A percentile compares a stretch with the other conserved stretches of the same genome.
Conservation (phyloP, 2,797 vertebrate genomes). For the Sciaenops ocellatus region DNA sequence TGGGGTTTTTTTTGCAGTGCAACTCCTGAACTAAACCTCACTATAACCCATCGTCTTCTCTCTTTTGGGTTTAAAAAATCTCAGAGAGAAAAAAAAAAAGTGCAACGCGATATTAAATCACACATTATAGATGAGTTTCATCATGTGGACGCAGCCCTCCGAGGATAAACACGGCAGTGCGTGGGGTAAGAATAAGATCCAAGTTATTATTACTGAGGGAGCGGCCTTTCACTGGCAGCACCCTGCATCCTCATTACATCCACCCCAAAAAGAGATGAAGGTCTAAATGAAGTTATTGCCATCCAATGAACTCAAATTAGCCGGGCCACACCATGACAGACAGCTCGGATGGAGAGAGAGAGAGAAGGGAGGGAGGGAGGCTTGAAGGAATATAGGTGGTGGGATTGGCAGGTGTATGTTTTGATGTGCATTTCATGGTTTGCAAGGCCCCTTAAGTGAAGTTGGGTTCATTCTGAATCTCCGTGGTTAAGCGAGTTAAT, state of each 20-base stretch:
- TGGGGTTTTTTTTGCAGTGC: conserved; percentile 1
- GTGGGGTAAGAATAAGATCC: conserved; percentile 78
- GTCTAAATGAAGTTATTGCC: conserved; percentile 89
- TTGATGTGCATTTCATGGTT: conserved; percentile 80
- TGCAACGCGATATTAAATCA: conserved; percentile 84
- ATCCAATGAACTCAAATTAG: conserved; percentile 88
- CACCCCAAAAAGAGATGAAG: conserved; percentile 81
- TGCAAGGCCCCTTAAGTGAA: conserved; percentile 71
- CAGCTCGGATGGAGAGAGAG: conserved; percentile 63
- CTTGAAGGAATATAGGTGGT: conserved; percentile 62
- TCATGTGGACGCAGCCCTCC: conserved; percentile 82
- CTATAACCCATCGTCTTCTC: conserved; percentile 13
- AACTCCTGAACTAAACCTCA: conserved; percentile 20
- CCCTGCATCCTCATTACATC: conserved; percentile 86
- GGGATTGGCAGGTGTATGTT: conserved; percentile 76
- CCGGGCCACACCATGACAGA: conserved; percentile 80
- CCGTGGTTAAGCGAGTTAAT: conserved; percentile 81
- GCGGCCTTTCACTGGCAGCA: conserved; percentile 77
- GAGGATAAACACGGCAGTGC: conserved; percentile 83
- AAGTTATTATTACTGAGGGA: conserved; percentile 82
- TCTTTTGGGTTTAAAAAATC: conserved; percentile 71
- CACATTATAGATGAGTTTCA: conserved; percentile 88
- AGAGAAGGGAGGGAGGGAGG: not conserved
- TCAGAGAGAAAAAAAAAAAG: conserved; percentile 22
- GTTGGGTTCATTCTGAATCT: conserved; percentile 73